These are phyloP conservation scores for Apis dorsata DNA, from an alignment of 1,140 invertebrate genomes.

Conservation along the genomic window DNA sequence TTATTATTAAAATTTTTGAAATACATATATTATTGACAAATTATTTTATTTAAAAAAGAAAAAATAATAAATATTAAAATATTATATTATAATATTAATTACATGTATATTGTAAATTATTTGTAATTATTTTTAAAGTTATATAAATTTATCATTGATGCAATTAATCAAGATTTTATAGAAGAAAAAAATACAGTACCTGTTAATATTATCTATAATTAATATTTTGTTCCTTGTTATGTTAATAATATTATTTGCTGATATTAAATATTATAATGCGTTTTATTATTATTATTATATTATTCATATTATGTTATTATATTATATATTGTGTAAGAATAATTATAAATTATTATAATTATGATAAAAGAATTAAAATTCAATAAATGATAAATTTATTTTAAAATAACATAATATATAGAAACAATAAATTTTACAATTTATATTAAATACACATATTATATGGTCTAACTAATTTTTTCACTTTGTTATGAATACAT, in stretches of 20 bases:
- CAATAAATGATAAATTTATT: slow-evolving; percentile 8
- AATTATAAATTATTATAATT: neutral
- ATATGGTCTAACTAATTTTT: slow-evolving; percentile 37
- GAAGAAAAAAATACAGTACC: slow-evolving; percentile 24
- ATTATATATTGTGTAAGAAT: neutral
- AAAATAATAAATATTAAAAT: neutral
- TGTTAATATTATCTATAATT: slow-evolving; percentile 36
- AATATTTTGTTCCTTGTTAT: slow-evolving; percentile 30
- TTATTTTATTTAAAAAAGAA: neutral
- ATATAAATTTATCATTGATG: slow-evolving; percentile 33
- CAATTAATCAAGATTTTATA: slow-evolving; percentile 32
- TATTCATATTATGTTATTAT: neutral
- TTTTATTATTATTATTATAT: slow-evolving; percentile 15
- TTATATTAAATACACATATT: slow-evolving; percentile 23
- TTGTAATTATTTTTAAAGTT: slow-evolving; percentile 30
- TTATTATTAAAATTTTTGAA: neutral
- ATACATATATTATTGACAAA: neutral
- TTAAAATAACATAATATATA: neutral
- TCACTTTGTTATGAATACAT: slow-evolving; percentile 46
- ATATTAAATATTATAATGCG: slow-evolving; percentile 1
- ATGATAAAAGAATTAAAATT: slow-evolving; percentile 16
- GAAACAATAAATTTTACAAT: slow-evolving; percentile 19
- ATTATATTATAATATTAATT: neutral
- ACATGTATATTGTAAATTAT: neutral
- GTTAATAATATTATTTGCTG: slow-evolving; percentile 22